A percentile compares a stretch with the other conserved stretches of the same genome.
These are phyloP conservation scores for Tauraco erythrolophus DNA, from an alignment of 2,113 vertebrate genomes.

Conservation along the genomic window DNA sequence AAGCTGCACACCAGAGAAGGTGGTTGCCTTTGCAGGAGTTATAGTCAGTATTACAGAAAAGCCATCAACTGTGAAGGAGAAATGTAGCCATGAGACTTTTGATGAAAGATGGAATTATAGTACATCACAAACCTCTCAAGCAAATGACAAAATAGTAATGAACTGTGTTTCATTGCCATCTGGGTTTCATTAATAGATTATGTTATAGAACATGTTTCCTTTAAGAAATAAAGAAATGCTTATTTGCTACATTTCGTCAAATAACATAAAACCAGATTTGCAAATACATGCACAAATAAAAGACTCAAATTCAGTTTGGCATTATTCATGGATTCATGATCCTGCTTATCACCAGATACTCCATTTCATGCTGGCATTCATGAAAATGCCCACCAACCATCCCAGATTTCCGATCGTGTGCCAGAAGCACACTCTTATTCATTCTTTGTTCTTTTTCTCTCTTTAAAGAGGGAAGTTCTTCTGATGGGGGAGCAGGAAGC, in stretches of 20 bases:
- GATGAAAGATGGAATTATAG: slow-evolving; percentile 43
- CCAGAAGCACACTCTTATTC: neutral
- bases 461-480: slow-evolving; percentile 12
- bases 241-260: slow-evolving; percentile 1
- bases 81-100: neutral
- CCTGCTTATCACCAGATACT: neutral
- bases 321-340: neutral
- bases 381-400: neutral
- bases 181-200: slow-evolving; percentile 52
- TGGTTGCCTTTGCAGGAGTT: neutral
- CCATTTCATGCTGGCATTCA: neutral
- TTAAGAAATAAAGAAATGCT: slow-evolving; percentile 30
- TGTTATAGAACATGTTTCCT: slow-evolving; percentile 2
- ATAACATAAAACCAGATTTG: neutral
- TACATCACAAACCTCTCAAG: neutral
- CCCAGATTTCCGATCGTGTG: neutral
- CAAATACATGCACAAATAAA: neutral
- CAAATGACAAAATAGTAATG: neutral
- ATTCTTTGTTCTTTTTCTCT: neutral
- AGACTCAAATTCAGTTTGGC: neutral
- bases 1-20: neutral
- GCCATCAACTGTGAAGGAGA: neutral
- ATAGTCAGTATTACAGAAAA: neutral
- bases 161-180: neutral
- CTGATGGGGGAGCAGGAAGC: slow-evolving; percentile 7